Evolutionary conservation across 2,797 vertebrate species (phyloP), one percentile per base, ranked within the genome.

Genomic region (Lithobates sylvaticus): DNA sequence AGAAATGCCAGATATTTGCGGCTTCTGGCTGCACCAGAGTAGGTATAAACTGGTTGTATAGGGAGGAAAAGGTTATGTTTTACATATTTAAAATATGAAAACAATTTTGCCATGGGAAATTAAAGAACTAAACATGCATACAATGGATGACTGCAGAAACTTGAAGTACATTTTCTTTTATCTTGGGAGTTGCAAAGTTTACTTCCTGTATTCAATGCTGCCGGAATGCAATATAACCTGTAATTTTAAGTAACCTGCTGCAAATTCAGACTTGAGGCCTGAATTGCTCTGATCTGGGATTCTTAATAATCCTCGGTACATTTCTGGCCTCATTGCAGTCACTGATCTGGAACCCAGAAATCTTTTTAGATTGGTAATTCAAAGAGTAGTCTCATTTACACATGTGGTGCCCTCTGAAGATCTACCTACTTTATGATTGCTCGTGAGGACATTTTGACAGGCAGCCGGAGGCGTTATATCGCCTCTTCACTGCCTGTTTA

Each of bases 211-310:
- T 34, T 34, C 21, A 8, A 15, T 64, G 61, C 58, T 76, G 23
- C 26, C 39, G 73, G 79, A 86, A 86, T 86, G 78, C 54, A 39
- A 86, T 27, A 58, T 34, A 77, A 82, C 85, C 78, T 65, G 85
- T 82, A 15, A 76, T 67, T 65, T 65, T 61, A 1, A 61, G 10
- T 47, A 61, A 6, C 58, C 16, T 6, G 21, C 58, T 61, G 21
- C 23, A 61, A 23, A 61, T 5, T 29, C 65, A 3, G n/a, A 65
- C 10, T n/a, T 65, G 2, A 12, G 65, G 26, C 65, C 10, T 23
- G 2, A n/a, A 29, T 67, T 1, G 13, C n/a, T n/a, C 9, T 6
- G n/a, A 23, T 61, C 1, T 61, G 5, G 54, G 54, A 5, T 61
- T 61, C 21, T 8, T n/a, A 0, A 61, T n/a, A 2, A 61, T 61